Base-by-base conservation (phyloP, 2,797 vertebrate species). In the Chaunax sp. region DNA sequence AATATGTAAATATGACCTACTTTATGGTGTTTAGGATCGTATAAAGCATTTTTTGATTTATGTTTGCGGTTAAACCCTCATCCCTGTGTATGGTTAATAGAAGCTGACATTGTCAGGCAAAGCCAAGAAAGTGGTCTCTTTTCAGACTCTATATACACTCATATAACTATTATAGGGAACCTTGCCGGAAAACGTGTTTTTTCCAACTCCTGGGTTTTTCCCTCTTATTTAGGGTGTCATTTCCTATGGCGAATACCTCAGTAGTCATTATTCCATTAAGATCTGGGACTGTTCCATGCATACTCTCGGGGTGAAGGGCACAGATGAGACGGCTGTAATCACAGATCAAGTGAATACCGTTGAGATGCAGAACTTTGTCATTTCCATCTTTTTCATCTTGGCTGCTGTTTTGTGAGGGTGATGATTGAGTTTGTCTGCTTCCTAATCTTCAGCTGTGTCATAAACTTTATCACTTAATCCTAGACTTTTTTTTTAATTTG, bases 191-290 rank as follows among this genome's bases (percentile, higher is more conserved):
- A 77, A 77, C 64, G 63, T 71, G 52, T 69, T 64, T 83, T 72
- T 85, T 75, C 64, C 45, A 41, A 67, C 76, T 71, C 43, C 44
- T 22, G 73, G 83, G 78, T 51, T 90, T 82, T 87, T 50, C 75
- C 87, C 81, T 89, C 69, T 84, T 73, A 85, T 87, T 84, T 79
- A 52, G 40, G 23, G 76, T 77, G 77, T 78, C 64, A 78, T 86
- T 91, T 90, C 81, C 80, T 83, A 63, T 75, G 68, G 75, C 1
- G 20, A 71, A 68, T 72, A 79, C 58, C 68, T 83, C 75, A 63
- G 58, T 73, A 75, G 87, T 86, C 57, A 85, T 90, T 90, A 88
- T 83, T 83, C 77, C 71, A 77, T 87, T 83, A 84, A 83, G 81
- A 77, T 83, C 69, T 73, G 77, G 76, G 76, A 80, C 58, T 15